Base-by-base conservation (phyloP, 2,888 invertebrate species). In the Noctua comes region DNA sequence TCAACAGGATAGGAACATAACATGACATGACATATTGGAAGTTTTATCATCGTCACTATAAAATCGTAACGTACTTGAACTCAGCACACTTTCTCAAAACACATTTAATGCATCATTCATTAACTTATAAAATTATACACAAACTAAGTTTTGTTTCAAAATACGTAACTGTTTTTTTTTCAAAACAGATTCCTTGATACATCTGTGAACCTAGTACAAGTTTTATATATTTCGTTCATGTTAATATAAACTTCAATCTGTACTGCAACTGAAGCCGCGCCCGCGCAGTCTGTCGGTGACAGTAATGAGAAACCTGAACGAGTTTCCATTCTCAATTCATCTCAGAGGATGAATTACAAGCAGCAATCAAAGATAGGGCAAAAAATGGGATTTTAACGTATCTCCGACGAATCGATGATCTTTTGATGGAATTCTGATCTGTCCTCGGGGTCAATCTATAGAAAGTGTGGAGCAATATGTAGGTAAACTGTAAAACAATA, bases 81-180 rank as follows among this genome's bases (percentile, higher is more conserved):
- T 18, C 16, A n/a, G 36, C 10, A 51, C 36, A 77, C 43, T 77
- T 54, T 11, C 54, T 78, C 40, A 59, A 68, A 79, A 75, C 40
- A 69, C 54, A 31, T 24, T 40, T 21, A 8, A 40, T 77, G 66
- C 36, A 51, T 79, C 48, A 79, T 80, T 80, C 73, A 80, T 78
- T 31, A 27, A 51, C 80, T 80, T 43, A 80, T 72, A n/a, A n/a
- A 43, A 79, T 48, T 69, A 76, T 31, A 68, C n/a, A 82, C 66
- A 48, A 43, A 65, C 59, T 69, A 16, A 78, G 72, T 78, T 77
- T 57, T 82, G 84, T 83, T 74, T 74, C n/a, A 79, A 83, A 83
- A 79, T 83, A 82, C 64, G 7, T 57, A 21, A 78, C 62, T 36
- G 82, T 74, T 79, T 68, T 71, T 71, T 68, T 57, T 66, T 71